These are phyloP conservation scores for Drosophila ficusphila DNA, from an alignment of 1,140 invertebrate species.

Conservation along the genomic window DNA sequence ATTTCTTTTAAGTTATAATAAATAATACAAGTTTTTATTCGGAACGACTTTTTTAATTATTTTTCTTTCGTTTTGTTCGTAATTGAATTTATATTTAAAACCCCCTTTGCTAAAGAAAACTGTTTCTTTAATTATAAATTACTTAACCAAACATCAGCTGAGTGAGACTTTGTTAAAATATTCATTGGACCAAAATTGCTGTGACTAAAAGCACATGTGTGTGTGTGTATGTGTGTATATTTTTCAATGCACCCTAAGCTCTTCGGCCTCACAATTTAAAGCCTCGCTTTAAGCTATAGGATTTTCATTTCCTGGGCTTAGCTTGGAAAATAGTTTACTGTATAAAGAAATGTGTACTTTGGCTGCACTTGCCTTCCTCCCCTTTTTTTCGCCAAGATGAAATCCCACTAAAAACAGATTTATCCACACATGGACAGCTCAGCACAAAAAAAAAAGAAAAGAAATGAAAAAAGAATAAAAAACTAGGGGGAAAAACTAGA, in stretches of 20 bases:
- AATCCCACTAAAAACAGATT: slow-evolving; percentile 21
- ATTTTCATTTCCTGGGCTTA: slow-evolving; percentile 11
- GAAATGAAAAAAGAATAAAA: background rate
- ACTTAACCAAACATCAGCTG: background rate
- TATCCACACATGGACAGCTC: slow-evolving; percentile 20
- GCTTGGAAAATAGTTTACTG: background rate
- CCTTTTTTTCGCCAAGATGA: background rate
- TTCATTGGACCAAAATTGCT: background rate
- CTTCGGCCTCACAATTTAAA: background rate
- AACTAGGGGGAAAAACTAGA: background rate
- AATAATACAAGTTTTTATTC: too few relatives aligned
- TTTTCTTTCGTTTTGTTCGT: too few relatives aligned
- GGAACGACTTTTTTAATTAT: too few relatives aligned
- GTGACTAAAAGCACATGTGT: background rate
- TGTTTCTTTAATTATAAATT: background rate
- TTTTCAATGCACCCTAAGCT: slow-evolving; percentile 1
- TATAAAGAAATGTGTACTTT: slow-evolving; percentile 7
- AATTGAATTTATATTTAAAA: too few relatives aligned
- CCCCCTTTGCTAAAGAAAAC: too few relatives aligned
- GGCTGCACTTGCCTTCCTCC: background rate
- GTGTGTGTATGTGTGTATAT: too few relatives aligned
- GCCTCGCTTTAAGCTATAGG: slow-evolving; percentile 1
- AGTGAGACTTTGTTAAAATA: background rate
- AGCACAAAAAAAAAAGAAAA: too few relatives aligned
- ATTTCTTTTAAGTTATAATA: too few relatives aligned